These are phyloP conservation scores for Therioaphis trifolii DNA, from an alignment of 2,888 invertebrate genomes.

Conservation along the genomic window DNA sequence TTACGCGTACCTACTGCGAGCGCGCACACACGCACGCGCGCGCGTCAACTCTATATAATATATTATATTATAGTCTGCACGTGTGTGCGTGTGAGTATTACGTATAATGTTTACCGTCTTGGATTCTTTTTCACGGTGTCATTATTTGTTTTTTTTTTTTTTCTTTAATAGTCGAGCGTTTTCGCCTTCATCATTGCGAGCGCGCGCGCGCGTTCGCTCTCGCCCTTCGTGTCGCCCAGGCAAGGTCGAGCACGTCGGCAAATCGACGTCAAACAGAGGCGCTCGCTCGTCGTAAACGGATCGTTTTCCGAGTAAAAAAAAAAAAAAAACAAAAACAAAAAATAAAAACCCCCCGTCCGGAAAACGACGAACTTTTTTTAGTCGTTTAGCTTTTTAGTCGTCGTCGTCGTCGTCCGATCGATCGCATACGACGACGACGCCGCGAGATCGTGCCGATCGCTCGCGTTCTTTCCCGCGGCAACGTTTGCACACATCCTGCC, in stretches of 20 bases:
- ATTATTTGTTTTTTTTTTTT: constrained; percentile 45
- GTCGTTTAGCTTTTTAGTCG: no score
- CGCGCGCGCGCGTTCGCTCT: neutral
- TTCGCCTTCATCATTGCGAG: constrained; percentile 60
- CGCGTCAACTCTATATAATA: neutral
- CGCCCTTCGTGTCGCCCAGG: no score
- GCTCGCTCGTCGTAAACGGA: constrained; percentile 15
- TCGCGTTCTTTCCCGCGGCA: no score
- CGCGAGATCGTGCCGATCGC: no score
- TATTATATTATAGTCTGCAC: neutral
- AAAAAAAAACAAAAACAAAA: no score
- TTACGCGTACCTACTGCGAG: no score
- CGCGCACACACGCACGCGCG: neutral
- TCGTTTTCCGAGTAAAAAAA: constrained; percentile 36
- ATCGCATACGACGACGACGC: no score
- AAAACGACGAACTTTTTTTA: no score
- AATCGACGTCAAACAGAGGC: neutral
- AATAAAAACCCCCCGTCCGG: no score
- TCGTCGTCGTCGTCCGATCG: no score
- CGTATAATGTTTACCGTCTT: constrained; percentile 38
- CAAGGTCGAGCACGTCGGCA: no score
- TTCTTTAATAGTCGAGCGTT: constrained; percentile 43
- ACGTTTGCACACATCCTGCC: no score
- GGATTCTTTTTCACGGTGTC: constrained; percentile 31
- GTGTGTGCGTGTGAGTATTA: neutral